Base-by-base conservation (phyloP, 2,797 vertebrate species). In the Takifugu ocellatus region DNA sequence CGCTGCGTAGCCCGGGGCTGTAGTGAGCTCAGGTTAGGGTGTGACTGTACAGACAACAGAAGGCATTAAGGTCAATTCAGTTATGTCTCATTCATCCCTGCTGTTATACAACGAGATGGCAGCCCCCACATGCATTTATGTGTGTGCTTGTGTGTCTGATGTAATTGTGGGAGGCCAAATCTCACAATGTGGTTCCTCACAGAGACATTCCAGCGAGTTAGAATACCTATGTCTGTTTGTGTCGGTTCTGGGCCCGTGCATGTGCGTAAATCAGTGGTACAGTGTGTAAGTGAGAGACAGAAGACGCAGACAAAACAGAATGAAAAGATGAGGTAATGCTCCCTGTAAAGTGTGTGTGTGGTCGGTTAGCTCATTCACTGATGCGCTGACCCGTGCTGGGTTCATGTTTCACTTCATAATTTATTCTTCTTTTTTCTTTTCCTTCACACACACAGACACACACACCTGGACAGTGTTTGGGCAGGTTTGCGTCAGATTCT, bases 121-220 rank as follows among this genome's bases (percentile, higher is more conserved):
- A 17, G 59, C 52, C 53, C 51, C 25, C 75, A 39, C 54, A 51
- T 55, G 44, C 55, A 6, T 25, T 16, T 62, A 39, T 46, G 50
- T 44, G 49, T 59, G 54, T 33, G 52, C 52, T 47, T 55, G 59
- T 43, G 50, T 21, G 48, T 51, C 49, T 88, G 88, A 90, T 84
- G 84, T 87, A 81, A 88, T 88, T 60, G 68, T 73, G 61, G 82
- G 72, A 88, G 84, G 72, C 77, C 29, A 5, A 68, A 69, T 62
- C 73, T 80, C 68, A 88, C 87, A 88, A 85, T 85, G 84, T 77
- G 54, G 62, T 74, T 65, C 75, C 87, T 90, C 80, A 84, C 66
- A 59, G 68, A 48, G 74, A 69, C 74, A 80, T 83, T 84, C 84
- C 82, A 79, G 47, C 54, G 71, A 82, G 77, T 78, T 72, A 62